These are phyloP conservation scores for Fulica atra DNA, from an alignment of 2,113 vertebrate genomes.

Conservation along the genomic window DNA sequence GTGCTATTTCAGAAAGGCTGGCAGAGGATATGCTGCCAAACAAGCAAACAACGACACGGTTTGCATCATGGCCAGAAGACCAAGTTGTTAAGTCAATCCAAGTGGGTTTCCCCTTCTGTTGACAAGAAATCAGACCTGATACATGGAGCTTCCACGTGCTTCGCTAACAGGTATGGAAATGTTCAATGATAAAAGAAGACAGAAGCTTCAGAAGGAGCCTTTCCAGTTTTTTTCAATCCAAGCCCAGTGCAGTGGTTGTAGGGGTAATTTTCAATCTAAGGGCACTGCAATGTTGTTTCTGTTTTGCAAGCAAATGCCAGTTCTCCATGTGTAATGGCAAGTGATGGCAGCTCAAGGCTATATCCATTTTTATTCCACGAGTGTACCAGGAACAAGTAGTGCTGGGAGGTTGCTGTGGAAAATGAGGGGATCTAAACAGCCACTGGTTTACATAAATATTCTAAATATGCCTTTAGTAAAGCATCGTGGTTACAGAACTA, in stretches of 20 bases:
- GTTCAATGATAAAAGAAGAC: not conserved
- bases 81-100: not conserved
- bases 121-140: not conserved
- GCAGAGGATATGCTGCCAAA: not conserved
- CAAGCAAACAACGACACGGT: not conserved
- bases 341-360: slow-evolving; percentile 47
- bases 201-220: not conserved
- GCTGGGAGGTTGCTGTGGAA: not conserved
- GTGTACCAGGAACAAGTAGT: not conserved
- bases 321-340: not conserved
- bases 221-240: not conserved
- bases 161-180: not conserved
- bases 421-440: not conserved
- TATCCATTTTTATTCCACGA: slow-evolving; percentile 22
- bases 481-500: not conserved
- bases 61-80: not conserved
- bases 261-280: not conserved
- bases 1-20: not conserved
- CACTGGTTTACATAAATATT: slow-evolving; percentile 6
- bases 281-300: not conserved
- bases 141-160: not conserved
- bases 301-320: slow-evolving; percentile 41
- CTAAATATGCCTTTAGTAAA: not conserved
- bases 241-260: not conserved
- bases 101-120: not conserved